phyloP scores from a whole-genome alignment of 2,113 vertebrate genomes.

The Mandrillus leucophaeus region DNA sequence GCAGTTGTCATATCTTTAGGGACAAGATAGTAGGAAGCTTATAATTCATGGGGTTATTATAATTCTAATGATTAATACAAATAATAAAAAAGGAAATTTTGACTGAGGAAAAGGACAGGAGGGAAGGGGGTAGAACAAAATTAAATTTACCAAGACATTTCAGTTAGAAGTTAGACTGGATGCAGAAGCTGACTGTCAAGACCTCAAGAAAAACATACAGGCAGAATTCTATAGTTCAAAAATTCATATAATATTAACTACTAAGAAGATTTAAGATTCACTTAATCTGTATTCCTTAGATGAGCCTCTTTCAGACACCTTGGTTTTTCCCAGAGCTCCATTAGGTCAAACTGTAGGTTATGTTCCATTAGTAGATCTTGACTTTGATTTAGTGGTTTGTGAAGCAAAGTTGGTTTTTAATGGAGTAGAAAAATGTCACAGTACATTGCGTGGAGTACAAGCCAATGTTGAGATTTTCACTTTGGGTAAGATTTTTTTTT shows the following conservation, averaged over 20 bases:
- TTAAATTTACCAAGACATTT: not conserved
- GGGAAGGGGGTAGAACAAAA: not conserved
- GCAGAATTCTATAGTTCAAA: not conserved
- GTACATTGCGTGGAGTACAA: not conserved
- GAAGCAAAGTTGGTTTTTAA: not conserved
- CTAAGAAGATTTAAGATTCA: not conserved
- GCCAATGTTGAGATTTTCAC: not conserved
- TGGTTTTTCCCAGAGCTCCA: not conserved
- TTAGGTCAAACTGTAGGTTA: not conserved
- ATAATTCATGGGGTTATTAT: not conserved
- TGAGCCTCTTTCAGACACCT: not conserved
- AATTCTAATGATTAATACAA: not conserved
- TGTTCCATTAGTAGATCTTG: not conserved
- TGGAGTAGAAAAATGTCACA: not conserved
- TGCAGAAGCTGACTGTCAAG: not conserved
- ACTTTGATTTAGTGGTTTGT: not conserved
- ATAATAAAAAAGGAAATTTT: not conserved
- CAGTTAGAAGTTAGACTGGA: not conserved
- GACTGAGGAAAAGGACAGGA: not conserved
- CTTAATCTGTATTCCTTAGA: not conserved
- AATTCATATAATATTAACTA: not conserved
- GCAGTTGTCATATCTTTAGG: not conserved
- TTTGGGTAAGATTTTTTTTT: not conserved
- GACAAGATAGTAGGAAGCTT: not conserved
- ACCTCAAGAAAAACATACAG: not conserved